Conservation (phyloP, 2,797 vertebrate genomes). For the Philypnodon macrostomus region DNA sequence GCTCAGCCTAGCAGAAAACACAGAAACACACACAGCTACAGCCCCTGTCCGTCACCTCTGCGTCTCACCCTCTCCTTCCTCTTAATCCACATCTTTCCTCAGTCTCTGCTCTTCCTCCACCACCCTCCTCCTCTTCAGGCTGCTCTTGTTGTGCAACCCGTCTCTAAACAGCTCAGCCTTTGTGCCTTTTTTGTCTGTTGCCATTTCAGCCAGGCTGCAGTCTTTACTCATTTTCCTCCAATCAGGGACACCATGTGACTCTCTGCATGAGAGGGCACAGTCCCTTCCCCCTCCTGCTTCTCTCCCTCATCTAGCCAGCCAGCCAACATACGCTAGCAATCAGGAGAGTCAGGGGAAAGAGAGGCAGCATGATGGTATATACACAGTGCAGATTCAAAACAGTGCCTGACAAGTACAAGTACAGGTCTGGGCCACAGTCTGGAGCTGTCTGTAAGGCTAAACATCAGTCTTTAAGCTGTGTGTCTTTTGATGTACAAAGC, state of each 20-base stretch:
- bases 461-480: slow-evolving; percentile 1
- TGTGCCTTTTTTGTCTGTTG: slow-evolving; percentile 75
- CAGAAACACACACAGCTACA: slow-evolving; percentile 65
- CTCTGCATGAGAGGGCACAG: slow-evolving; percentile 77
- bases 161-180: slow-evolving; percentile 73
- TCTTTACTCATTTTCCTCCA: slow-evolving; percentile 79
- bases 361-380: slow-evolving; percentile 36
- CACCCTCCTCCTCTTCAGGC: slow-evolving; percentile 46
- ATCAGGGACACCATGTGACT: slow-evolving; percentile 79
- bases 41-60: slow-evolving; percentile 9
- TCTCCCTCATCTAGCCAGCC: slow-evolving; percentile 36
- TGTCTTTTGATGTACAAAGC: slow-evolving; percentile 12
- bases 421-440: slow-evolving; percentile 17
- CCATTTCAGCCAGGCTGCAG: slow-evolving; percentile 75
- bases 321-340: slow-evolving; percentile 71
- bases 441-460: background rate
- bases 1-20: slow-evolving; percentile 75
- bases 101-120: slow-evolving; percentile 40
- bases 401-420: slow-evolving; percentile 20
- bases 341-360: slow-evolving; percentile 61
- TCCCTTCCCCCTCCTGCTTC: slow-evolving; percentile 63
- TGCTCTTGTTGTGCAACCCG: slow-evolving; percentile 68
- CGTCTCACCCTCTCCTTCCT: slow-evolving; percentile 31
- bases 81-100: slow-evolving; percentile 55
- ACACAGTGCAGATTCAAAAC: slow-evolving; percentile 34